Base-by-base conservation (phyloP, 2,113 vertebrate genomes). In the Nycticebus coucang region DNA sequence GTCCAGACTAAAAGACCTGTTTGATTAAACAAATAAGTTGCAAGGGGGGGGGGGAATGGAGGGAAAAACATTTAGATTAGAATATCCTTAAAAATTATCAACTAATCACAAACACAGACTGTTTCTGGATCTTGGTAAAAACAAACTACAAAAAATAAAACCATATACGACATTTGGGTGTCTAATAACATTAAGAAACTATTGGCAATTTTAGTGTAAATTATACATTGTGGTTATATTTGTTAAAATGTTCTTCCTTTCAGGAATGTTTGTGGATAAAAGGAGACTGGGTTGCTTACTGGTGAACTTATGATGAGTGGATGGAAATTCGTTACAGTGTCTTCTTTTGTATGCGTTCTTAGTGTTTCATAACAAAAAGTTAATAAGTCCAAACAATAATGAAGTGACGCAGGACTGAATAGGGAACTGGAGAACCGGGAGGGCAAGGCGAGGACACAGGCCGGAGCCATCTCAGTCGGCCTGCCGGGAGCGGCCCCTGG, bases 331-430 rank as follows among this genome's bases (percentile, higher is more conserved):
- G 60, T 93, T 57, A 57, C 11, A 37, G 2, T 18, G 59, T 62
- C 35, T 53, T 35, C 64, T 93, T 85, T 62, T 59, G 6, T 22
- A 22, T 85, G n/a, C n/a, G 33, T 85, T 91, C 91, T 75, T 69
- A 85, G 68, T 72, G 60, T 92, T 95, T 83, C 45, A 28, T 45
- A 91, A 84, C 77, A 79, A 85, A 82, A 93, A 62, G 15, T 64
- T 86, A 74, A 84, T 80, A 95, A 94, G 91, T 77, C 79, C 80
- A 96, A 84, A 66, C 9, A 94, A 80, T 85, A 82, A 86, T 57
- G 81, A 93, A 92, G 77, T 41, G 79, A 64, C 37, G 37, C 50
- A 94, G 53, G 22, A 66, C 6, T 87, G 57, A 85, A 18, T n/a
- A 64, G 91, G 33, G 17, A 87, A 81, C 50, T 41, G 11, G 35